Percentiles rank a stretch among this genome's conserved stretches.
Conservation (phyloP, 2,113 vertebrate genomes). For the Mystacornis crossleyi region DNA sequence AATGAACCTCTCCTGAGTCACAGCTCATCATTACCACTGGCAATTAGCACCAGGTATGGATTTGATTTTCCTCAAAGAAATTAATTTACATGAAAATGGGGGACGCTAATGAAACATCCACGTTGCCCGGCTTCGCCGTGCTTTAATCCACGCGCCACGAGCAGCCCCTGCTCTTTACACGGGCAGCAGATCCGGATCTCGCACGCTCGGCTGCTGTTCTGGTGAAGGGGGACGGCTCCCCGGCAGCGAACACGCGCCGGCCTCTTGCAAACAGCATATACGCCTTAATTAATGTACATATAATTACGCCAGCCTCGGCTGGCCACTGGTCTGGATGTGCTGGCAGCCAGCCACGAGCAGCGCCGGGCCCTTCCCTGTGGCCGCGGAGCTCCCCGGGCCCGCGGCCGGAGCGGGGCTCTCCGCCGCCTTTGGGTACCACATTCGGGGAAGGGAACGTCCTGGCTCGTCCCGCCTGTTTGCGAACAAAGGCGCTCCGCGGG, state of each 20-base stretch:
- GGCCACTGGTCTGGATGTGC: fast-evolving
- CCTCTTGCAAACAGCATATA: not conserved
- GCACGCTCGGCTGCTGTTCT: not conserved
- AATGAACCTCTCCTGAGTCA: not conserved
- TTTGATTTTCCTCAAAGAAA: slow-evolving; percentile 16
- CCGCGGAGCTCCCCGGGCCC: too few relatives aligned
- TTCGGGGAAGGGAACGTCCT: fast-evolving
- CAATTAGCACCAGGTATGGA: slow-evolving; percentile 18
- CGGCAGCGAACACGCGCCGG: not conserved
- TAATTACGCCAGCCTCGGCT: not conserved
- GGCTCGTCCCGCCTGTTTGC: not conserved
- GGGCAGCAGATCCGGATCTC: not conserved
- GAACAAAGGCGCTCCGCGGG: not conserved
- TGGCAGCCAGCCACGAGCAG: not conserved
- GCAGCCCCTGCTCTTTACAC: not conserved
- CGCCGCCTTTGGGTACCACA: fast-evolving
- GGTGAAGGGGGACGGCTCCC: not conserved
- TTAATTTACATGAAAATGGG: slow-evolving; percentile 26
- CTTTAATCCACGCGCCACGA: not conserved
- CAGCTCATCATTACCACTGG: not conserved
- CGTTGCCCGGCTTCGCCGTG: not conserved
- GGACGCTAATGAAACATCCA: not conserved
- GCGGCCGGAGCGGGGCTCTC: fast-evolving
- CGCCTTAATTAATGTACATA: not conserved
- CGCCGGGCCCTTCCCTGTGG: too few relatives aligned